Evolutionary conservation across 2,113 vertebrate species (phyloP).

Genomic region (Mugil cephalus): DNA sequence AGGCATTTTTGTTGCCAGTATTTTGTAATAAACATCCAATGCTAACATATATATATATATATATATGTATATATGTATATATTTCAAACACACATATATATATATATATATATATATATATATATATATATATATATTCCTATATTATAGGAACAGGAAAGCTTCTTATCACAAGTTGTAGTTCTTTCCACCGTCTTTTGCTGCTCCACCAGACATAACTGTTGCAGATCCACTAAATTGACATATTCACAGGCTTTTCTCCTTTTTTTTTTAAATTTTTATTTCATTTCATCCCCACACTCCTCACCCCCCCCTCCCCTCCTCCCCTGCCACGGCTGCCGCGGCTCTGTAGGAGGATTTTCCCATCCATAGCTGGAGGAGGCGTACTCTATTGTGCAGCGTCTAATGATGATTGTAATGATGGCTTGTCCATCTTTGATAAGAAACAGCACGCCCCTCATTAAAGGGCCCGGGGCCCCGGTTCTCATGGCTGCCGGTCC

Average conservation of each 20-base stretch:
- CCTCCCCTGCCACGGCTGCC: background rate
- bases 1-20: too few species aligned
- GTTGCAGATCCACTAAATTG: conserved; percentile 29
- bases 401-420: conserved; percentile 81
- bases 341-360: conserved; percentile 45
- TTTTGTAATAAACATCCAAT: too few species aligned
- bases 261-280: background rate
- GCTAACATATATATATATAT: too few species aligned
- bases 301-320: conserved; percentile 22
- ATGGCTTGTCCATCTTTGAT: conserved; percentile 85
- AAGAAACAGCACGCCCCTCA: conserved; percentile 83
- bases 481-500: conserved; percentile 73
- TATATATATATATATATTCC: too few species aligned
- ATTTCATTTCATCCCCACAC: conserved; percentile 11
- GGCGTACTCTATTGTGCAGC: conserved; percentile 69
- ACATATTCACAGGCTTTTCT: conserved; percentile 15
- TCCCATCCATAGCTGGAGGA: conserved; percentile 62
- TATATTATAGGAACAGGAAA: too few species aligned
- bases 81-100: too few species aligned
- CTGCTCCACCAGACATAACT: conserved; percentile 33
- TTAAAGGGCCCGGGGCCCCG: conserved; percentile 72
- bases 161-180: too few species aligned
- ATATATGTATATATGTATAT: too few species aligned
- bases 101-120: too few species aligned
- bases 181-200: too few species aligned